Base-by-base conservation (phyloP, 2,888 invertebrate species). In the Spialia ferax region DNA sequence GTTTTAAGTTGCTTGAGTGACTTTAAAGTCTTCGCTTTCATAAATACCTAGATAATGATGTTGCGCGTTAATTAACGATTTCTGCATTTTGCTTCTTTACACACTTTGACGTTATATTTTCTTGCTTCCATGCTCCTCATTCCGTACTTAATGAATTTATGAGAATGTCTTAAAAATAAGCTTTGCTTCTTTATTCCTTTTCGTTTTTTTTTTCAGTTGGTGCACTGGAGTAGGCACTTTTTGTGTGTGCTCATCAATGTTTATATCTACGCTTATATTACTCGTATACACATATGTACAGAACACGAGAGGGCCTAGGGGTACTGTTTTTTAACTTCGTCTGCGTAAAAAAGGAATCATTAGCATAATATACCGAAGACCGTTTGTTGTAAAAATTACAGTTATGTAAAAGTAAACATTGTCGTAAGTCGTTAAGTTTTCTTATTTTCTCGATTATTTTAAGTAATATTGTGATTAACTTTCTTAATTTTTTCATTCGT, bases 21-120 rank as follows among this genome's bases (percentile, higher is more conserved):
- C 77, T 77, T 75, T 74, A 75, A 75, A 73, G 75, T 73, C 78
- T 82, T 83, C 81, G 79, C 78, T 59, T 68, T 79, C 69, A 74
- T 73, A 77, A 80, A 79, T 79, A 70, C 73, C 71, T 74, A 74
- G 73, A 79, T 82, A 83, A 86, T 85, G 81, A 85, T 35, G 62
- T 68, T 55, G 60, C 54, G 66, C 60, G 42, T 66, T 83, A 82
- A 84, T 85, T 85, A 82, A 74, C 69, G 70, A 81, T 75, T 80
- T 78, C 73, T 77, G 71, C 72, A 75, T 62, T 68, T 70, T 35
- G 64, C 55, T 55, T 20, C 26, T 55, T 8, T 48, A 35, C 45
- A 56, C 23, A 63, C 35, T 56, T 56, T 45, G 63, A 32, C 29
- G 8, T 45, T 64, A 29, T 22, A 48, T 48, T 56, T 64, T 64